phyloP scores from a whole-genome alignment of 2,888 invertebrate genomes.

The Eumacrocentrus americanus region DNA sequence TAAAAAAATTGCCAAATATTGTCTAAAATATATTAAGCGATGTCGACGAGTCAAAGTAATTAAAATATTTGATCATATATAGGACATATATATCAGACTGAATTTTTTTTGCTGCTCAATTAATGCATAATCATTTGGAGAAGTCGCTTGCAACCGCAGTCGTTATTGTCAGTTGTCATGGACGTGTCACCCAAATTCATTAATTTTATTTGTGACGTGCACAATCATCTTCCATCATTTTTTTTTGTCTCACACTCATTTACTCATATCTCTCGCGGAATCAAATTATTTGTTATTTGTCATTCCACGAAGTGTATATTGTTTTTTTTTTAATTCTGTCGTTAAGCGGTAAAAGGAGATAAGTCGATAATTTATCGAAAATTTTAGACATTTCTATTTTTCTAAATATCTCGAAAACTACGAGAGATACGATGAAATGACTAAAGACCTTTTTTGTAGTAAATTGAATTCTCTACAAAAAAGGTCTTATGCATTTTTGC shows the following conservation, averaged over 20 bases:
- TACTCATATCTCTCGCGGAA: not conserved
- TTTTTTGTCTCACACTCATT: conserved; percentile 20
- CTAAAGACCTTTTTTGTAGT: no score
- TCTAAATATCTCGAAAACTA: no score
- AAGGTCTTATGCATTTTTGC: no score
- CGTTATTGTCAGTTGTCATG: conserved; percentile 55
- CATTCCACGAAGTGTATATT: conserved; percentile 8
- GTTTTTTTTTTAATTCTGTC: no score
- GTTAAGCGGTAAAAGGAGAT: no score
- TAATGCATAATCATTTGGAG: conserved; percentile 32
- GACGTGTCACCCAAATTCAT: conserved; percentile 46
- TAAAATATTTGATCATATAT: not conserved
- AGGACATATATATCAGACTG: no score
- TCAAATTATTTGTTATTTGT: conserved; percentile 33
- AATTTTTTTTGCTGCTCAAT: conserved; percentile 20
- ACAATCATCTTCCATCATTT: conserved; percentile 21
- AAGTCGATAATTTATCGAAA: no score
- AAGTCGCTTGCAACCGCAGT: conserved; percentile 44
- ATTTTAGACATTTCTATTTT: no score
- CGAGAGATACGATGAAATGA: no score
- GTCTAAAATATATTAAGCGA: conserved; percentile 5
- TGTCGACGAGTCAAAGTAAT: not conserved
- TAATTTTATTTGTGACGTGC: conserved; percentile 32
- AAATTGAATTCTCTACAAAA: no score
- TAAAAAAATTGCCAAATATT: no score